Evolutionary conservation across 2,797 vertebrate species (phyloP).

Genomic region (Esox lucius): DNA sequence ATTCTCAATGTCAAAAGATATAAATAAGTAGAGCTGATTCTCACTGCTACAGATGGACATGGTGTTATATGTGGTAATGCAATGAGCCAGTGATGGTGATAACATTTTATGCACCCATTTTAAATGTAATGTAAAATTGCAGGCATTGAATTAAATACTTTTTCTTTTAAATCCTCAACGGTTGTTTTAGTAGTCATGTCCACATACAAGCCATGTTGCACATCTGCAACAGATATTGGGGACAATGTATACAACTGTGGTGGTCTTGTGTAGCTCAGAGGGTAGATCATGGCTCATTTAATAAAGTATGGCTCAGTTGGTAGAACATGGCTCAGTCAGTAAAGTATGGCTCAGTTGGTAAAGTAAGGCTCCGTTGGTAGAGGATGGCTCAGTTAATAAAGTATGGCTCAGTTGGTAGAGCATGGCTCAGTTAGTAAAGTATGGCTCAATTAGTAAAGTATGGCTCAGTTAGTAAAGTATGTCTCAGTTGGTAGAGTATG

Average conservation of each 20-base stretch:
- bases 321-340: too few species aligned
- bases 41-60: slow-evolving; percentile 32
- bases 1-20: slow-evolving; percentile 71
- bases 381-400: too few species aligned
- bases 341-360: too few species aligned
- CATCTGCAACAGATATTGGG: background rate
- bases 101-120: background rate
- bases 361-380: too few species aligned
- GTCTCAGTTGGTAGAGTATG: too few species aligned
- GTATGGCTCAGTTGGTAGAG: too few species aligned
- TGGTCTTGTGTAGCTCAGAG: too few species aligned
- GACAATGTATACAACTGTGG: background rate
- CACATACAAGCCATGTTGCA: background rate
- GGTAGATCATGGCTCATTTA: too few species aligned
- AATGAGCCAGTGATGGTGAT: slow-evolving; percentile 9
- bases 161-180: background rate
- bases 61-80: slow-evolving; percentile 33
- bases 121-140: background rate
- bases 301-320: too few species aligned
- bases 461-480: too few species aligned
- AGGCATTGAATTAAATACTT: background rate
- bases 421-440: too few species aligned
- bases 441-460: too few species aligned
- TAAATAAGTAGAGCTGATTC: slow-evolving; percentile 70
- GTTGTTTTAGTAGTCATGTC: background rate